Evolutionary conservation across 2,888 invertebrate genomes (phyloP).

Genomic region (Merodon equestris): DNA sequence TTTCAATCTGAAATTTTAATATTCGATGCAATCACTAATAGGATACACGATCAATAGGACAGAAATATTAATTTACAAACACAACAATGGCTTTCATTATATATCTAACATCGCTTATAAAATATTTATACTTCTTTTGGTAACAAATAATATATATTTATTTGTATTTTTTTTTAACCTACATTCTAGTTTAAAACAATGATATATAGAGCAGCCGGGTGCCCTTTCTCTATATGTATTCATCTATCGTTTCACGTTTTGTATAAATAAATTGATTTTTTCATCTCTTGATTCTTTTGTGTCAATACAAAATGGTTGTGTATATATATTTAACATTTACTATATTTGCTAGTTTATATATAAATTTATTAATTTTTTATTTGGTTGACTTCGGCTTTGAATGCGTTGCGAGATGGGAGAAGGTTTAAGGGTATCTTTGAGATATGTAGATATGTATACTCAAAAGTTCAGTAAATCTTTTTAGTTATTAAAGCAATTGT

Average conservation of each 20-base stretch:
- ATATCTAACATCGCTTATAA: slow-evolving; percentile 44
- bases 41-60: slow-evolving; percentile 41
- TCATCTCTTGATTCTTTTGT: slow-evolving; percentile 33
- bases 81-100: slow-evolving; percentile 58
- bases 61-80: slow-evolving; percentile 15
- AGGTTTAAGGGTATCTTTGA: slow-evolving; percentile 5
- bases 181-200: slow-evolving; percentile 54
- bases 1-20: slow-evolving; percentile 50
- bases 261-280: slow-evolving; percentile 12
- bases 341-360: slow-evolving; percentile 31
- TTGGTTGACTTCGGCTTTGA: slow-evolving; percentile 12
- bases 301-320: slow-evolving; percentile 56
- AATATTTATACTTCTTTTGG: slow-evolving; percentile 37
- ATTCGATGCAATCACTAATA: slow-evolving; percentile 63
- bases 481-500: slow-evolving; percentile 22
- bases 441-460: slow-evolving; percentile 60
- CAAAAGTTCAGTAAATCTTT: slow-evolving; percentile 39
- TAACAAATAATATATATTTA: slow-evolving; percentile 45
- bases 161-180: slow-evolving; percentile 4
- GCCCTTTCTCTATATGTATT: slow-evolving; percentile 20
- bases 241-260: too few species aligned
- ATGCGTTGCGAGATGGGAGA: slow-evolving; percentile 49
- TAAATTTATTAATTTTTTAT: slow-evolving; percentile 38
- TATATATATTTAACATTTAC: slow-evolving; percentile 43
- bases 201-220: slow-evolving; percentile 43